These are phyloP conservation scores for Lissocephala sabroskyi DNA, from an alignment of 2,888 invertebrate genomes.

Conservation along the genomic window DNA sequence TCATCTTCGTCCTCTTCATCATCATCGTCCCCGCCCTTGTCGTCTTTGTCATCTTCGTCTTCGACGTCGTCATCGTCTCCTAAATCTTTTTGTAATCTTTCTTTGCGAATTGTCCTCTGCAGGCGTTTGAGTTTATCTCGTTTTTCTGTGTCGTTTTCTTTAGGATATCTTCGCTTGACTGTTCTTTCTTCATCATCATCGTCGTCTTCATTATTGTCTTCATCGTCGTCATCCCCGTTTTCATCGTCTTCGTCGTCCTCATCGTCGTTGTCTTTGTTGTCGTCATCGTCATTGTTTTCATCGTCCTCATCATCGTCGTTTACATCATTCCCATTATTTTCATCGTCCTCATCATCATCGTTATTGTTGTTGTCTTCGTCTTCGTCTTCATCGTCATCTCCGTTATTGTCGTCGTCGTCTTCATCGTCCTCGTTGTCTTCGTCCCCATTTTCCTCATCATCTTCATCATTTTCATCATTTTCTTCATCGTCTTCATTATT, in stretches of 20 bases:
- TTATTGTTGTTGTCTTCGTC: conserved; percentile 50
- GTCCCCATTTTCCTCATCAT: conserved; percentile 68
- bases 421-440: conserved; percentile 72
- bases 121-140: too few species aligned
- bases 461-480: conserved; percentile 70
- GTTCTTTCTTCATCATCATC: too few species aligned
- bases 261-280: conserved; percentile 31
- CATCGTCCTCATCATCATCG: conserved; percentile 41
- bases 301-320: conserved; percentile 71
- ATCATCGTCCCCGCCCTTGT: conserved; percentile 67
- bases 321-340: conserved; percentile 52
- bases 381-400: conserved; percentile 66
- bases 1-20: conserved; percentile 64
- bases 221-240: too few species aligned
- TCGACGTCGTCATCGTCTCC: too few species aligned
- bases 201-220: too few species aligned
- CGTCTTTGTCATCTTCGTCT: conserved; percentile 39
- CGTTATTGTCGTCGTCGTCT: conserved; percentile 60
- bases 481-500: conserved; percentile 71
- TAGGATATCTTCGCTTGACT: too few species aligned
- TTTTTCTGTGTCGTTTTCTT: too few species aligned
- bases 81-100: too few species aligned
- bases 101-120: too few species aligned
- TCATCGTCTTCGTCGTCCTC: conserved; percentile 7
- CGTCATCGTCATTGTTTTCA: conserved; percentile 65